Evolutionary conservation across 37 sponge, comb jelly and placozoan species (phyloP), one percentile per base, ranked within the genome.

Genomic region (Dysidea cf. avara): DNA sequence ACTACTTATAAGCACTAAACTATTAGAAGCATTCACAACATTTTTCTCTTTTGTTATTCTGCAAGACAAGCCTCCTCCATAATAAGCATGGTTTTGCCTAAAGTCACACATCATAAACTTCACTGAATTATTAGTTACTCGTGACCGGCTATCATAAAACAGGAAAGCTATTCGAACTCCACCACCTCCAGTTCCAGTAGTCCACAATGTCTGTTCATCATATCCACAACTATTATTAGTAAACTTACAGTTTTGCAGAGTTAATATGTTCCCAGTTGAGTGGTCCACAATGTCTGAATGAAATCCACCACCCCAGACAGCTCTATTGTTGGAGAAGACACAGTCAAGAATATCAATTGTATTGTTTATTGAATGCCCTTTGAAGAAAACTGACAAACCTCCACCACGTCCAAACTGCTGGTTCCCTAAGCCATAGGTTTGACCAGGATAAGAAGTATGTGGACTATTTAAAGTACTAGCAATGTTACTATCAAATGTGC

Each of bases 61-160:
- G 31, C 56, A 80, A 13, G 71, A 80, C 21, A 75, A 24, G n/a
- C 87, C 87, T 31, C 81, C 87, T 61, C 87, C 87, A 25, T 33
- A 80, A 36, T 69, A 61, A 13, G 87, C 87, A 29, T 12, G 25
- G 32, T 86, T 86, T 3, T 21, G 2, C 20, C 32, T 2, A 80
- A 86, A 80, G 0, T 16, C 70, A 40, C 85, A 84, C 39, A 39
- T 43, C 1, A 64, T 36, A 54, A 78, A 78, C 1, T 2, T 1
- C 21, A 84, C 58, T 0, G 56, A 47, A 75, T 84, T 84, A 18
- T 26, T 17, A 0, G 14, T 21, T 5, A 65, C 73, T 9, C 9
- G 5, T 43, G 46, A 43, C 9, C 9, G 46, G 5, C 6, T 12
- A 17, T 64, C 48, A 33, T 62, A 66, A 18, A 53, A 70, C 24